Conservation (phyloP, 1,140 invertebrate genomes). For the Hormaphis cornu region DNA sequence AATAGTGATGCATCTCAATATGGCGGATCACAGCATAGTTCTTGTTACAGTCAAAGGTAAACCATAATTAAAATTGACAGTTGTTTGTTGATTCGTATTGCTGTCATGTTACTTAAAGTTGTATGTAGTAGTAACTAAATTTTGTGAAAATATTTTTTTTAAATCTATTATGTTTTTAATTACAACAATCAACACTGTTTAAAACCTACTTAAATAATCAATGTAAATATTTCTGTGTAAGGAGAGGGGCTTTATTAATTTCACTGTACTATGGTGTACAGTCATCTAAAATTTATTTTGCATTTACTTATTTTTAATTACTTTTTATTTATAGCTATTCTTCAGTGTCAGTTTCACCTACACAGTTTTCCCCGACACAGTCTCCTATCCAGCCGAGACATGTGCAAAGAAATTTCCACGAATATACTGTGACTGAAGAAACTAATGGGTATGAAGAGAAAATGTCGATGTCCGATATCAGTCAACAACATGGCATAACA, state of each 20-base stretch:
- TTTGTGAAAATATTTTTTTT: too few species aligned
- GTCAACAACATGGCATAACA: constrained; percentile 49
- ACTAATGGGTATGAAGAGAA: constrained; percentile 38
- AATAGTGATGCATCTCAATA: constrained; percentile 76
- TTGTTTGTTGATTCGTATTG: too few species aligned
- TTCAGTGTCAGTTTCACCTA: constrained; percentile 48
- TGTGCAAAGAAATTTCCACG: constrained; percentile 30
- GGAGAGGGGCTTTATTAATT: too few species aligned
- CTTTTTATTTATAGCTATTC: constrained; percentile 38
- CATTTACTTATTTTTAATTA: not conserved
- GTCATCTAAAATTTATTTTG: not conserved
- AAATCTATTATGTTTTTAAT: too few species aligned
- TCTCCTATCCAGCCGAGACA: constrained; percentile 61
- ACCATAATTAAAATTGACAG: not conserved
- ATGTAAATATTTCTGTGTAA: too few species aligned
- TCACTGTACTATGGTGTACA: too few species aligned
- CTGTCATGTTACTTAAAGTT: too few species aligned
- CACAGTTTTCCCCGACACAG: constrained; percentile 63
- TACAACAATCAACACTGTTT: too few species aligned
- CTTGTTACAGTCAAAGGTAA: constrained; percentile 63
- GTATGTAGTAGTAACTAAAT: too few species aligned
- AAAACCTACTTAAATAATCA: too few species aligned
- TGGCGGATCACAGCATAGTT: constrained; percentile 52
- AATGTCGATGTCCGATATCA: constrained; percentile 41
- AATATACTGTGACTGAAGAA: constrained; percentile 37